phyloP scores from a whole-genome alignment of 2,113 vertebrate species.

The Xiphophorus maculatus region DNA sequence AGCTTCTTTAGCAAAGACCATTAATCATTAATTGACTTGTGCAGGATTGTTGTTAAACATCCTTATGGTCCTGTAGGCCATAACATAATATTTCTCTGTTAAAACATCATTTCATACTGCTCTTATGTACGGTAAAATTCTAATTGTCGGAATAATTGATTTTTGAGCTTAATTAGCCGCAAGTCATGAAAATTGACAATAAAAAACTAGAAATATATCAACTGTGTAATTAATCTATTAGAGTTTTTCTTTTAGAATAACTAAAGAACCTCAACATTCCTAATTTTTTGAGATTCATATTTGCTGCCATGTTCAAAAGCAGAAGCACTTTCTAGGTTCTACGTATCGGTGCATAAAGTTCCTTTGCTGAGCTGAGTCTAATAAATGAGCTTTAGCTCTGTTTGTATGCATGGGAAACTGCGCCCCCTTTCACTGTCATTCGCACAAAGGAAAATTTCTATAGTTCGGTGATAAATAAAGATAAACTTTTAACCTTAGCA shows the following conservation, averaged over 20 bases:
- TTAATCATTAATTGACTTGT: too few relatives aligned
- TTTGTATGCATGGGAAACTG: too few relatives aligned
- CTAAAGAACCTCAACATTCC: neutral
- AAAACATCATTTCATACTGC: neutral
- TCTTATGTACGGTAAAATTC: neutral
- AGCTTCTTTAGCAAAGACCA: too few relatives aligned
- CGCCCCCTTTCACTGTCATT: neutral
- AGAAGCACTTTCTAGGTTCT: neutral
- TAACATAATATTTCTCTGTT: neutral
- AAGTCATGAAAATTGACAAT: neutral
- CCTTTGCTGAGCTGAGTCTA: neutral
- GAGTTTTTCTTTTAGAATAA: neutral
- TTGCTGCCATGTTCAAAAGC: neutral
- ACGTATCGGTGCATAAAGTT: neutral
- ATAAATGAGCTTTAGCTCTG: too few relatives aligned
- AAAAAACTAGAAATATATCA: neutral
- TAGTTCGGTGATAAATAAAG: neutral
- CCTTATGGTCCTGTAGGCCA: neutral
- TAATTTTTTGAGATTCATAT: neutral
- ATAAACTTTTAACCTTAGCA: neutral
- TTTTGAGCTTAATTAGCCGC: neutral
- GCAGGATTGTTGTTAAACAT: neutral
- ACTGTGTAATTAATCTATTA: neutral
- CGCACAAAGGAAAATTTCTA: too few relatives aligned
- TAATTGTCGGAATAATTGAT: neutral